Evolutionary conservation across 2,888 invertebrate genomes (phyloP).

Genomic region (Melinaea menophilus): DNA sequence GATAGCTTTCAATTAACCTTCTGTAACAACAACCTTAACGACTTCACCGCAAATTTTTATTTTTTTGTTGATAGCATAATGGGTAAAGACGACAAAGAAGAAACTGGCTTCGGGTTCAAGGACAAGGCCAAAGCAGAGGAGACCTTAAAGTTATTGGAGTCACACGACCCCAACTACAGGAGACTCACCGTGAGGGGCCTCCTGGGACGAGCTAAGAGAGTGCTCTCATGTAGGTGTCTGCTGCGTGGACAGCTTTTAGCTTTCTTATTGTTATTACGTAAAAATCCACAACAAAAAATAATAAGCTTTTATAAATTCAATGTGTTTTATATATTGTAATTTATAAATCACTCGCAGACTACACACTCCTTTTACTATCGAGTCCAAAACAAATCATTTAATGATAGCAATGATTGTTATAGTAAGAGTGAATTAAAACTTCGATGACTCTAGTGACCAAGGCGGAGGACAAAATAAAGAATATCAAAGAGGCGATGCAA

Average conservation of each 20-base stretch:
- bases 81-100: conserved; percentile 77
- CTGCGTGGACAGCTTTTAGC: background rate
- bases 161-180: conserved; percentile 81
- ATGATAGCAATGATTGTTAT: too few species aligned
- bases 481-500: conserved; percentile 82
- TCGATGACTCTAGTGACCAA: conserved; percentile 75
- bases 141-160: conserved; percentile 79
- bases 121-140: conserved; percentile 84
- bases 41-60: background rate
- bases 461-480: conserved; percentile 82
- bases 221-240: conserved; percentile 48
- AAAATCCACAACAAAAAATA: too few species aligned
- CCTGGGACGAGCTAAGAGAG: conserved; percentile 75
- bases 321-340: too few species aligned
- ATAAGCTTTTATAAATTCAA: too few species aligned
- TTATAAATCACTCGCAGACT: too few species aligned
- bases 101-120: conserved; percentile 84
- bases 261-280: too few species aligned
- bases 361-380: too few species aligned
- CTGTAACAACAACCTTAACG: too few species aligned
- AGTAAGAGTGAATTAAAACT: background rate
- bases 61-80: conserved; percentile 44
- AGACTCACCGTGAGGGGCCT: conserved; percentile 80
- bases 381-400: too few species aligned
- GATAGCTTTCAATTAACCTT: too few species aligned